Evolutionary conservation across 2,113 vertebrate species (phyloP).

Genomic region (Mirza zaza): DNA sequence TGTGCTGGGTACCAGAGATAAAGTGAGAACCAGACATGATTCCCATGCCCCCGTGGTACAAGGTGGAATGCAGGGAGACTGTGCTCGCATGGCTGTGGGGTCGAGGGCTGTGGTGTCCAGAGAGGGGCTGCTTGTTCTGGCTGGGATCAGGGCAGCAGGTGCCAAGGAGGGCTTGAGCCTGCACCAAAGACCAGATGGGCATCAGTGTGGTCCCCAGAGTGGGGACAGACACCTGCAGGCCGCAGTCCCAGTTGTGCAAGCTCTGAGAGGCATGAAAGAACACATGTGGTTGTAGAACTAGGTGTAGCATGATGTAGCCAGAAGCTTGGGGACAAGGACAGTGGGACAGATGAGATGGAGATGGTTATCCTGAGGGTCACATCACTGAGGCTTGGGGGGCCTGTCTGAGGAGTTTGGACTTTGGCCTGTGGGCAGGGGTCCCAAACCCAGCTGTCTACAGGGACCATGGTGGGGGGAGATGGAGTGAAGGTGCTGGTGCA

Average conservation of each 20-base stretch:
- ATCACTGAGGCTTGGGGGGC: neutral
- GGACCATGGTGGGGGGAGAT: neutral
- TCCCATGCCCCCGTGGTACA: fast-evolving
- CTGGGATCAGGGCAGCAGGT: neutral
- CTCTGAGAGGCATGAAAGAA: neutral
- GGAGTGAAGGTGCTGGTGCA: fast-evolving
- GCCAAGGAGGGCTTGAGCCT: neutral
- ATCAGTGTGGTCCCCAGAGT: neutral
- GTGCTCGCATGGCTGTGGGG: fast-evolving
- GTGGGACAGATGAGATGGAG: neutral
- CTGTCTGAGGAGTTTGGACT: neutral
- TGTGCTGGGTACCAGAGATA: neutral
- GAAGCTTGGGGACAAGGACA: neutral
- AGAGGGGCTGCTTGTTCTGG: neutral
- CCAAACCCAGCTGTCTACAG: neutral
- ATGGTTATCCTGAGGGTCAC: neutral
- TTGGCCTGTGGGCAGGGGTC: neutral
- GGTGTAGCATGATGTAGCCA: neutral
- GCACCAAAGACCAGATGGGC: fast-evolving
- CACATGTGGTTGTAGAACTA: neutral
- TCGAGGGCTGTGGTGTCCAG: neutral
- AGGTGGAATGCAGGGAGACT: fast-evolving
- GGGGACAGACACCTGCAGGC: neutral
- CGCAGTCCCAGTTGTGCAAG: fast-evolving
- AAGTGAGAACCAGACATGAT: neutral